These are phyloP conservation scores for Malacoraja senta DNA, from an alignment of 2,797 vertebrate genomes.

Conservation along the genomic window DNA sequence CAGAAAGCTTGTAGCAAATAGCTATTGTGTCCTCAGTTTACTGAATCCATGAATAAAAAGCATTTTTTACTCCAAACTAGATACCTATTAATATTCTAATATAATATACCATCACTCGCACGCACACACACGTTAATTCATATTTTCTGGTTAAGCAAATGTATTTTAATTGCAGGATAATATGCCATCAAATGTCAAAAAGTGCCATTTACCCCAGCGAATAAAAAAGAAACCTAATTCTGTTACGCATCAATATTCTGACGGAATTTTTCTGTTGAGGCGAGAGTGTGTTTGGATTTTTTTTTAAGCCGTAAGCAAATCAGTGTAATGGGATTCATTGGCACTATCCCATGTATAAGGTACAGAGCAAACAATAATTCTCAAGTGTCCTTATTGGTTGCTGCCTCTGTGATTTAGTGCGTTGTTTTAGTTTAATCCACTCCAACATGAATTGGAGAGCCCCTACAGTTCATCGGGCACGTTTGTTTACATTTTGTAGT, in stretches of 20 bases:
- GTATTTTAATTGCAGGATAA: neutral
- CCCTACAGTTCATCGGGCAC: constrained; percentile 1
- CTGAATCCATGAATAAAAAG: neutral
- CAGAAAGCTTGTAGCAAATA: neutral
- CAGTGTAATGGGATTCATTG: neutral
- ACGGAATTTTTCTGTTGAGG: neutral
- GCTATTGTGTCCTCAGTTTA: neutral
- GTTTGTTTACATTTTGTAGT: neutral
- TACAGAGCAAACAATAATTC: neutral
- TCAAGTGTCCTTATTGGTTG: neutral
- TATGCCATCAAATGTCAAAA: neutral
- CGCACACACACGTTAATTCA: neutral
- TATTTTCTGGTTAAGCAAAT: neutral
- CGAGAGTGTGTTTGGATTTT: neutral
- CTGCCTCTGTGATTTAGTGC: neutral
- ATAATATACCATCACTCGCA: neutral
- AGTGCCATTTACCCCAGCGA: neutral
- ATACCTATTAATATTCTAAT: neutral
- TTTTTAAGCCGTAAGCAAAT: neutral
- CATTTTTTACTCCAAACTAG: neutral
- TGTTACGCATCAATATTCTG: neutral
- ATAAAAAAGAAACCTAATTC: neutral
- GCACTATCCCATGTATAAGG: neutral
- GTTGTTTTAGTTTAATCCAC: neutral
- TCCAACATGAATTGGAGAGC: neutral